These are phyloP conservation scores for Amphibalanus amphitrite DNA, from an alignment of 1,140 invertebrate species.

Conservation along the genomic window DNA sequence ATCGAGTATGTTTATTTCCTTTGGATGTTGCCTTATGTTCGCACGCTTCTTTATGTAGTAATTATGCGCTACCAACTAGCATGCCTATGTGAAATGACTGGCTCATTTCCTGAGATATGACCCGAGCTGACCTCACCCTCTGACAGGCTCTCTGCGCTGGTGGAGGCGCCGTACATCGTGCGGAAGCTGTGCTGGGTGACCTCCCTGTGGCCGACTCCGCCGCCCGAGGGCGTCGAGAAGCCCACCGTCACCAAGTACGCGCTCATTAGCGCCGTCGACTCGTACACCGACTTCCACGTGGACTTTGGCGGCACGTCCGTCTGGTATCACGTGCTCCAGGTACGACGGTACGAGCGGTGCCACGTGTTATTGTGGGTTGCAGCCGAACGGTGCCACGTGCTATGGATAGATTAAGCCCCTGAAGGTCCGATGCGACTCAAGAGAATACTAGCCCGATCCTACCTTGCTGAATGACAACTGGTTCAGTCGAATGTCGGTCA, in stretches of 20 bases:
- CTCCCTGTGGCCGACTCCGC: conserved; percentile 44
- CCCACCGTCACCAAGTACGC: conserved; percentile 83
- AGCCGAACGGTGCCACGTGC: no score
- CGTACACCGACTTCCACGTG: conserved; percentile 87
- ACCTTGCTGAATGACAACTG: no score
- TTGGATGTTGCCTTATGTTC: not conserved
- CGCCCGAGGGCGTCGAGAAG: conserved; percentile 27
- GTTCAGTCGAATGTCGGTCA: no score
- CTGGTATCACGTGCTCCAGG: conserved; percentile 78
- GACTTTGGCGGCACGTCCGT: conserved; percentile 89
- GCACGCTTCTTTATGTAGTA: no score
- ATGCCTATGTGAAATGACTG: no score
- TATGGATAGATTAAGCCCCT: no score
- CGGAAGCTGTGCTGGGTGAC: conserved; percentile 65
- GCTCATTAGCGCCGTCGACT: conserved; percentile 66
- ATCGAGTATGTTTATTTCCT: not conserved
- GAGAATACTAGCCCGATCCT: no score
- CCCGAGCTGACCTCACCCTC: conserved; percentile 7
- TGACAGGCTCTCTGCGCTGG: conserved; percentile 46
- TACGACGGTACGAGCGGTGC: no score
- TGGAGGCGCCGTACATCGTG: conserved; percentile 56
- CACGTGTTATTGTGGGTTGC: no score
- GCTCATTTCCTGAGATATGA: no score
- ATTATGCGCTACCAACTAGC: no score
- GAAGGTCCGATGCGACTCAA: no score